These are phyloP conservation scores for Epinotia ramella DNA, from an alignment of 2,888 invertebrate genomes.

Conservation along the genomic window DNA sequence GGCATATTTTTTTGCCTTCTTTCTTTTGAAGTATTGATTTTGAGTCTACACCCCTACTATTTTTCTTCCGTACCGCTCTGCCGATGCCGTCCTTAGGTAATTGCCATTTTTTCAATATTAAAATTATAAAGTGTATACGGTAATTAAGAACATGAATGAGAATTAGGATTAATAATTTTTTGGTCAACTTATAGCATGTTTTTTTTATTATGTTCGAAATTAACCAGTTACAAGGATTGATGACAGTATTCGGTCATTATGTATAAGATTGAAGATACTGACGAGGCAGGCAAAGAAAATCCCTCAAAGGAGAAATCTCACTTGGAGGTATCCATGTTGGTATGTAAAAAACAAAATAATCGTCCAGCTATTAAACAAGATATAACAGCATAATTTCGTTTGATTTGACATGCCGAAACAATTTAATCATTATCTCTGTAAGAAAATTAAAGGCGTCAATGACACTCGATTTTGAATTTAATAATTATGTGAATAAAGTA, in stretches of 20 bases:
- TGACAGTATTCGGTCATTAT: too few relatives aligned
- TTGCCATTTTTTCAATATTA: too few relatives aligned
- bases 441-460: slow-evolving; percentile 67
- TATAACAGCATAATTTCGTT: slow-evolving; percentile 85
- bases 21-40: too few relatives aligned
- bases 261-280: neutral
- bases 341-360: slow-evolving; percentile 74
- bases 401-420: slow-evolving; percentile 85
- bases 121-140: too few relatives aligned
- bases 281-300: slow-evolving; percentile 50
- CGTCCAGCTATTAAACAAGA: slow-evolving; percentile 81
- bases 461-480: slow-evolving; percentile 54
- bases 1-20: too few relatives aligned
- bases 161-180: neutral
- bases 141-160: too few relatives aligned
- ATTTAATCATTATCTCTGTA: slow-evolving; percentile 82
- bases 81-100: too few relatives aligned
- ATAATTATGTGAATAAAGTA: slow-evolving; percentile 55
- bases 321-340: slow-evolving; percentile 68
- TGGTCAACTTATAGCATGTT: neutral
- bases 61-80: too few relatives aligned
- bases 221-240: neutral
- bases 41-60: too few relatives aligned
- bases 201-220: neutral
- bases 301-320: slow-evolving; percentile 72